Percentiles rank a stretch among this genome's conserved stretches.
These are phyloP conservation scores for Pyrocephalus nanus DNA, from an alignment of 2,797 vertebrate genomes.

Conservation along the genomic window DNA sequence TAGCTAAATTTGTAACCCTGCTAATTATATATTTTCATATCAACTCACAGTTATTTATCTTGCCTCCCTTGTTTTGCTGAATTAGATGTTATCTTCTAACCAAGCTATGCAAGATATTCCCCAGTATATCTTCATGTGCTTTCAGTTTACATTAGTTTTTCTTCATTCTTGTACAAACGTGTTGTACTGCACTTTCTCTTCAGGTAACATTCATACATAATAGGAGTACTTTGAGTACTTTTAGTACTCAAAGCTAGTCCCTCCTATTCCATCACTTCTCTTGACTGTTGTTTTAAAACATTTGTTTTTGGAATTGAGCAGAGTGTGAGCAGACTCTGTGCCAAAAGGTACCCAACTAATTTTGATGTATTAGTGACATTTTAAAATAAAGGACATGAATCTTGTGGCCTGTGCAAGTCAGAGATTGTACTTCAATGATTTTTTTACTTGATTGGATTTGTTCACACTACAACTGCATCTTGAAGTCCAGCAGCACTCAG, in stretches of 20 bases:
- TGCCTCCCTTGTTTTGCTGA: not conserved
- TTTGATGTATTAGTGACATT: not conserved
- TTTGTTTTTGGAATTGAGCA: not conserved
- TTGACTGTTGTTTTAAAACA: not conserved
- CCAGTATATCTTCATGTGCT: rapidly evolving
- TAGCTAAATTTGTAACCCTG: not conserved
- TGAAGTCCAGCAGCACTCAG: not conserved
- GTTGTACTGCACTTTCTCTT: not conserved
- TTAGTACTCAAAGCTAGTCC: not conserved
- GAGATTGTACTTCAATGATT: not conserved
- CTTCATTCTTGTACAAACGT: not conserved
- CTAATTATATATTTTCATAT: not conserved
- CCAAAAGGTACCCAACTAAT: not conserved
- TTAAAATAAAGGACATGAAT: not conserved
- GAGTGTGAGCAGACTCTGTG: not conserved
- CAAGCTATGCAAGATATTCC: not conserved
- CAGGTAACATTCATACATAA: not conserved
- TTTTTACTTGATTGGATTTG: not conserved
- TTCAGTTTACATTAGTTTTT: not conserved
- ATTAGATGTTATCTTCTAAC: not conserved
- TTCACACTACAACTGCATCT: not conserved
- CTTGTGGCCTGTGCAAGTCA: not conserved
- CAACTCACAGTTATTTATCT: not conserved
- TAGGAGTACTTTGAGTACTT: too few species aligned
- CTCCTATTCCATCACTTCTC: not conserved